Evolutionary conservation across 2,113 vertebrate species (phyloP).

Genomic region (Xiphophorus hellerii): DNA sequence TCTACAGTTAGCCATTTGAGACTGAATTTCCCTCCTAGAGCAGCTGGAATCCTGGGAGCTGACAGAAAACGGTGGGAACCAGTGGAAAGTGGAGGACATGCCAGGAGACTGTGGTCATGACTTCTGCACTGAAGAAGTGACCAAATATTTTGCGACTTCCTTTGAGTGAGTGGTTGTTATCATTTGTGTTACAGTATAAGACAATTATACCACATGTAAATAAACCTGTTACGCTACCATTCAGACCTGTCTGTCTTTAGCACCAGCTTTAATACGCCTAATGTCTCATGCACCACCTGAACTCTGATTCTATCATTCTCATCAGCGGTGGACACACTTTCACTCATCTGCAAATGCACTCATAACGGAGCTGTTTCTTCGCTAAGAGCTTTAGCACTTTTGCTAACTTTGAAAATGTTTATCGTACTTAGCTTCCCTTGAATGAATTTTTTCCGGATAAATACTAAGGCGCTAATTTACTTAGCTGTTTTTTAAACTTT

Average conservation of each 20-base stretch:
- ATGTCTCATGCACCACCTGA: background rate
- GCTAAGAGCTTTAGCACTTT: too few species aligned
- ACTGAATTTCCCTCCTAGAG: slow-evolving; percentile 62
- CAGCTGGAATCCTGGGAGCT: slow-evolving; percentile 78
- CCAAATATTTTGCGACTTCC: slow-evolving; percentile 79
- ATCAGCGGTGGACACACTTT: too few species aligned
- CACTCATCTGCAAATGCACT: too few species aligned
- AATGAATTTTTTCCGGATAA: too few species aligned
- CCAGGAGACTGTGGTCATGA: slow-evolving; percentile 74
- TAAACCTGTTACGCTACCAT: background rate
- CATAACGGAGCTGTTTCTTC: too few species aligned
- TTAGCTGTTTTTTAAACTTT: too few species aligned
- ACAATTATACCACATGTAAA: background rate
- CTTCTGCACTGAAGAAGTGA: slow-evolving; percentile 51
- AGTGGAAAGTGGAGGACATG: slow-evolving; percentile 80
- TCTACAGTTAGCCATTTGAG: background rate
- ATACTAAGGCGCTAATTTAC: too few species aligned
- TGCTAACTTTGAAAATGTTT: too few species aligned
- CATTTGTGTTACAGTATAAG: background rate
- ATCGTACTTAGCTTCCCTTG: too few species aligned
- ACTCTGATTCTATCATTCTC: too few species aligned
- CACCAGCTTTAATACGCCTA: background rate
- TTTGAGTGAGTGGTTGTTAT: slow-evolving; percentile 71
- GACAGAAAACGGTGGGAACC: slow-evolving; percentile 74
- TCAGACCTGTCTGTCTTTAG: background rate